Percentiles rank a stretch among this genome's conserved stretches.
These are phyloP conservation scores for Acridotheres tristis DNA, from an alignment of 2,797 vertebrate genomes.

Conservation along the genomic window DNA sequence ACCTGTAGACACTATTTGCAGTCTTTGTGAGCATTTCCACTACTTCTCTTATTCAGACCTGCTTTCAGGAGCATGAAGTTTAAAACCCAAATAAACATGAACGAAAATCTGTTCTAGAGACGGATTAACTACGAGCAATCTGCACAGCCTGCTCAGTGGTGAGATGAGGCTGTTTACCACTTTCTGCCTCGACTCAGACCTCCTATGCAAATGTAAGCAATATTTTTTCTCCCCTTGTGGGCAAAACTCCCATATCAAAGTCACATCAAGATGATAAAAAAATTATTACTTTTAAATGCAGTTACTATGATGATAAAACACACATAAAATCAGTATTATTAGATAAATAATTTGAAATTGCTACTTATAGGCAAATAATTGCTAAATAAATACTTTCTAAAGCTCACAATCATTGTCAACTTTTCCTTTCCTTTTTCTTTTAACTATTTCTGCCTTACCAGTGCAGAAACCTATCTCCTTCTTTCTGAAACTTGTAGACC, in stretches of 20 bases:
- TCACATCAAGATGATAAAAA: background rate
- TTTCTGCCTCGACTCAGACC: background rate
- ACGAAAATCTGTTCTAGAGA: background rate
- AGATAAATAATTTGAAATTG: background rate
- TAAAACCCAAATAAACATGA: background rate
- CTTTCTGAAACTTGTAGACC: background rate
- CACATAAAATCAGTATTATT: background rate
- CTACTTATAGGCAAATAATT: background rate
- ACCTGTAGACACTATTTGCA: background rate
- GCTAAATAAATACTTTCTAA: background rate
- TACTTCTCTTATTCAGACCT: background rate
- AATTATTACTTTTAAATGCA: background rate
- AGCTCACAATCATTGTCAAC: background rate
- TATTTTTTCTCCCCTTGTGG: background rate
- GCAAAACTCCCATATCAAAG: background rate
- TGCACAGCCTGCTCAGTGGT: background rate
- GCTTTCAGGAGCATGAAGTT: background rate
- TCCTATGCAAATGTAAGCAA: background rate
- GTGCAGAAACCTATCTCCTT: background rate
- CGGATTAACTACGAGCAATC: background rate
- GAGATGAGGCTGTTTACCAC: background rate
- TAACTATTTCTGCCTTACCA: background rate
- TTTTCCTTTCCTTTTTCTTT: background rate
- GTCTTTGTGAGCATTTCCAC: background rate
- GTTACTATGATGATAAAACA: background rate